phyloP scores from a whole-genome alignment of 2,888 invertebrate genomes.

The Ecliptopera silaceata region DNA sequence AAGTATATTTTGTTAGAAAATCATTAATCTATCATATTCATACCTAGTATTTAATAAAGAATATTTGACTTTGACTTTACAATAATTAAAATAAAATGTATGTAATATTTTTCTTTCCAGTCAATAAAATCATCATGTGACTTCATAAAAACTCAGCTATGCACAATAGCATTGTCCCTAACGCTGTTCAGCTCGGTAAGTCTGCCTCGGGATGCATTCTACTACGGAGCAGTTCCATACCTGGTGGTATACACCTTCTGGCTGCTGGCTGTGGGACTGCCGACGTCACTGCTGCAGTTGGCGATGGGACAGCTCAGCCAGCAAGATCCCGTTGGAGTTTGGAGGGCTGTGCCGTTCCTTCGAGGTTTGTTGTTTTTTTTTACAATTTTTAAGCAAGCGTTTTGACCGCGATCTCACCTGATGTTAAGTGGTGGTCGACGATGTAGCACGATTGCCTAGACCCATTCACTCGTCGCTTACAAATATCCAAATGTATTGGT shows the following conservation, averaged over 20 bases:
- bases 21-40: no score
- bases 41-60: no score
- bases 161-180: conserved; percentile 83
- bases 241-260: conserved; percentile 84
- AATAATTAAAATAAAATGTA: no score
- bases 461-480: no score
- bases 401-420: no score
- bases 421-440: no score
- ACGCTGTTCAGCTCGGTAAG: conserved; percentile 85
- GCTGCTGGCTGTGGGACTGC: conserved; percentile 82
- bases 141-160: conserved; percentile 72
- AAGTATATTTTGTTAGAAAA: no score
- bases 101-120: conserved; percentile 49
- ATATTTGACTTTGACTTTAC: no score
- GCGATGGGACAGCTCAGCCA: conserved; percentile 86
- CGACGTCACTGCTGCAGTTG: conserved; percentile 84
- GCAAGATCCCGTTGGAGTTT: conserved; percentile 86
- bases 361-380: conserved; percentile 70
- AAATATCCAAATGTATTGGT: no score
- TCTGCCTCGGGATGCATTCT: conserved; percentile 82
- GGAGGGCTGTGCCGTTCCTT: conserved; percentile 86
- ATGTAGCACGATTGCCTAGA: no score
- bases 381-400: no score
- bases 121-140: conserved; percentile 64
- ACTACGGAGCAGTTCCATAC: conserved; percentile 85